A percentile compares a stretch with the other conserved stretches of the same genome.
Conservation (phyloP, 1,140 invertebrate genomes). For the Atta texana region DNA sequence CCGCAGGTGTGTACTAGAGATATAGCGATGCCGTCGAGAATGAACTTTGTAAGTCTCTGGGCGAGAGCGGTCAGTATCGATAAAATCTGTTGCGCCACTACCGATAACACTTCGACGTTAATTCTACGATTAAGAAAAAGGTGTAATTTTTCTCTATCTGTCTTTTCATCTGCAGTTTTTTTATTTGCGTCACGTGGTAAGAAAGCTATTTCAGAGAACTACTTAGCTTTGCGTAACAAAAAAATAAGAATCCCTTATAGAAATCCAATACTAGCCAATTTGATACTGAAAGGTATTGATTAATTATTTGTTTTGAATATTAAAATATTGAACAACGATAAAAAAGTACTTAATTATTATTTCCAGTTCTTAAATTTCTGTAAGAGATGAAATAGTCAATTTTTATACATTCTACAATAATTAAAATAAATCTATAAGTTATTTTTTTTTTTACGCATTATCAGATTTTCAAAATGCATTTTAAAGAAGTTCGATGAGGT, state of each 20-base stretch:
- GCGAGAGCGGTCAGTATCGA: conserved; percentile 91
- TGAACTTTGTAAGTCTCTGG: conserved; percentile 89
- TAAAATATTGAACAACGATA: too few species aligned
- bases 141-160: background rate
- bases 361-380: too few species aligned
- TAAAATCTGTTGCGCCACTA: conserved; percentile 94
- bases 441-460: background rate
- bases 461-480: background rate
- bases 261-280: too few species aligned
- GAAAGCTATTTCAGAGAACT: background rate
- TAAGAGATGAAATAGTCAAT: background rate
- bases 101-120: conserved; percentile 95
- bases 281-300: too few species aligned
- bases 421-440: background rate
- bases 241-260: background rate
- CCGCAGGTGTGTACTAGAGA: conserved; percentile 92
- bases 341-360: too few species aligned
- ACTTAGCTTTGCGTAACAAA: background rate
- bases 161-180: background rate
- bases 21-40: conserved; percentile 93
- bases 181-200: background rate
- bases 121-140: conserved; percentile 87
- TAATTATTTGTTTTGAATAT: too few species aligned
- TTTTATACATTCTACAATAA: background rate
- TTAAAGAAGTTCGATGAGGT: background rate